Base-by-base conservation (phyloP, 2,113 vertebrate genomes). In the Muscicapa adusta region DNA sequence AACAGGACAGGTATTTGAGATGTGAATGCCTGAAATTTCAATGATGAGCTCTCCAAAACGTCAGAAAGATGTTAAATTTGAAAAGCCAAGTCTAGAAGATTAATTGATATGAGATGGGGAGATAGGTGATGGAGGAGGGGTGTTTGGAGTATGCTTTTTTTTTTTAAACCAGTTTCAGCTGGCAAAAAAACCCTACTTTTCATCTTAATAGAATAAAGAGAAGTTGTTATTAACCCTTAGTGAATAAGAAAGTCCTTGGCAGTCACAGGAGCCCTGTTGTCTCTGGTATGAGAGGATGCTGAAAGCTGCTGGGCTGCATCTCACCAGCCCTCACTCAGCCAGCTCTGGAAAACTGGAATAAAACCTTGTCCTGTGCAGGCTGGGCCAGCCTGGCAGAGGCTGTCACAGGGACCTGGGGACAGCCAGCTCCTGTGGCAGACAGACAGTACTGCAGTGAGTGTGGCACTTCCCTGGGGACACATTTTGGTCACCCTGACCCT, bases 391-490 rank as follows among this genome's bases (percentile, higher is more conserved):
- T 1, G 5, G 18, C 47, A 51, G 48, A 33, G 20, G 16, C 28
- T 82, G 56, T 18, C 48, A 14, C 20, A 0, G 5, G 19, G 24
- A 1, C 15, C 29, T 47, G 18, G 20, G 63, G 47, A 19, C 3
- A 11, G 29, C 1, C 3, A 19, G 3, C 0, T 66, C 15, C 73
- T 48, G 19, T 70, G 86, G 17, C 45, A 76, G 38, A 14, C 1
- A 1, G 54, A 8, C 1, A 3, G 1, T 3, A 0, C 14, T 1
- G 2, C 45, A 54, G 28, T 0, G 42, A 80, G 38, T 1, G 10
- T 42, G 57, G 12, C 34, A 19, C 12, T 2, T 25, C 56, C 47
- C 16, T 1, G 0, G 14, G 54, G 60, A 34, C 1, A 0, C 40
- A 1, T 34, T 67, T 71, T 60, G 34, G 22, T 66, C 43, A 5